Conservation (phyloP, 2,797 vertebrate species). For the Sebastes minor region DNA sequence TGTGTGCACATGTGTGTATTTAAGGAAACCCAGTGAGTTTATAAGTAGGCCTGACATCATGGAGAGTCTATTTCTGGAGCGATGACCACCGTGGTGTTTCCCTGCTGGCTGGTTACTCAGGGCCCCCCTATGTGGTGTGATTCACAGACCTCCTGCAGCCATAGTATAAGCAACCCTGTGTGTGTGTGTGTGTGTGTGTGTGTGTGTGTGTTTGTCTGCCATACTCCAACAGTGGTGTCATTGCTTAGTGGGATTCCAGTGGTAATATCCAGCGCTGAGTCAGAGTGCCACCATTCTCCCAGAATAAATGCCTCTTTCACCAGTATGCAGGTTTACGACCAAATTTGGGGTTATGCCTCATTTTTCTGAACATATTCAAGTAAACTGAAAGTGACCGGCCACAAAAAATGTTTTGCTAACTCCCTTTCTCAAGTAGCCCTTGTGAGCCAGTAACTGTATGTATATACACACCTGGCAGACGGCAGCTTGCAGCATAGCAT, state of each 20-base stretch:
- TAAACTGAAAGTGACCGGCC: neutral
- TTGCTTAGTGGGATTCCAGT: conserved; percentile 53
- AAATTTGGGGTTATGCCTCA: conserved; percentile 7
- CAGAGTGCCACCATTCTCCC: conserved; percentile 45
- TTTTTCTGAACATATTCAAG: neutral
- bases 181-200: conserved; percentile 31
- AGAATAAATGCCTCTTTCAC: conserved; percentile 36
- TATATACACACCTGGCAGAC: conserved; percentile 90
- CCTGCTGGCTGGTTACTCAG: conserved; percentile 54
- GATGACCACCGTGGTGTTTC: conserved; percentile 58
- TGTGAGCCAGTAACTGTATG: neutral
- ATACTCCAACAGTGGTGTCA: conserved; percentile 52
- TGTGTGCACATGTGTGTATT: conserved; percentile 42
- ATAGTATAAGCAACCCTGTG: conserved; percentile 33
- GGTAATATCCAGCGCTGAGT: conserved; percentile 49
- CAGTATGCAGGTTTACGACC: neutral
- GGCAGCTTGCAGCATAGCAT: conserved; percentile 95
- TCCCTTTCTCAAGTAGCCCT: neutral
- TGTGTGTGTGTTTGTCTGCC: conserved; percentile 41
- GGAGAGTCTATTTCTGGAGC: conserved; percentile 72
- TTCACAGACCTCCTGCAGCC: conserved; percentile 60
- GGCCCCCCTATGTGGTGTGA: conserved; percentile 50
- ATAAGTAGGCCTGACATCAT: conserved; percentile 68
- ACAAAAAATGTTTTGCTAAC: neutral
- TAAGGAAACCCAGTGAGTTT: conserved; percentile 50